Conservation (phyloP, 2,113 vertebrate genomes). For the Clinocottus analis region DNA sequence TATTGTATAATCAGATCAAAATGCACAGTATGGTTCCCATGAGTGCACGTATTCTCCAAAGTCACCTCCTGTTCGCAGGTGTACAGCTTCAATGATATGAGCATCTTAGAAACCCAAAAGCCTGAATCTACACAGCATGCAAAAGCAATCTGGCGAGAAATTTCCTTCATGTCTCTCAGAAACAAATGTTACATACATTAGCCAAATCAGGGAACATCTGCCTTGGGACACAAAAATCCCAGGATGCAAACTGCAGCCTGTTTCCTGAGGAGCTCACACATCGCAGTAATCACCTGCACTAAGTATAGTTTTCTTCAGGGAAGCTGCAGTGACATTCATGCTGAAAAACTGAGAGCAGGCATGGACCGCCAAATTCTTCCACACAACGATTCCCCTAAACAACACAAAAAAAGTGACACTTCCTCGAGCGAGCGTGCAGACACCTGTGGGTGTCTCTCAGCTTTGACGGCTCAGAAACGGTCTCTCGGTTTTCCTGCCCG, state of each 20-base stretch:
- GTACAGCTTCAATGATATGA: slow-evolving; percentile 12
- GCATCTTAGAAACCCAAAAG: slow-evolving; percentile 23
- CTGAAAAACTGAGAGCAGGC: slow-evolving; percentile 23
- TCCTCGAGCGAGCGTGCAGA: slow-evolving; percentile 34
- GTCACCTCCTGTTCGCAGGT: slow-evolving; percentile 43
- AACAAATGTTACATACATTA: slow-evolving; percentile 26
- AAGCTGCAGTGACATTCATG: slow-evolving; percentile 31
- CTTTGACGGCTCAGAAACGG: slow-evolving; percentile 50
- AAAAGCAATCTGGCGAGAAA: slow-evolving; percentile 30
- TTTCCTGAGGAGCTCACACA: slow-evolving; percentile 31
- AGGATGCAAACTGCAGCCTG: slow-evolving; percentile 26
- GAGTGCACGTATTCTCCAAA: not conserved
- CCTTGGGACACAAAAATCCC: slow-evolving; percentile 32
- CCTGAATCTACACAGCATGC: not conserved
- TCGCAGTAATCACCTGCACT: slow-evolving; percentile 32
- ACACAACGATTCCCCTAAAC: slow-evolving; percentile 35
- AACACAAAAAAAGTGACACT: slow-evolving; percentile 55
- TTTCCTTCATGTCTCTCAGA: slow-evolving; percentile 6
- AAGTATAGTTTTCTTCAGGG: slow-evolving; percentile 19
- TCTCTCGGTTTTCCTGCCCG: slow-evolving; percentile 37
- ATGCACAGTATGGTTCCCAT: not conserved
- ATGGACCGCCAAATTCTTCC: slow-evolving; percentile 2
- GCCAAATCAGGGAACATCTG: slow-evolving; percentile 44
- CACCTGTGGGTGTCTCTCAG: slow-evolving; percentile 64
- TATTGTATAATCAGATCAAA: not conserved